These are phyloP conservation scores for Cephus rjabovi DNA, from an alignment of 2,888 invertebrate species.

Conservation along the genomic window DNA sequence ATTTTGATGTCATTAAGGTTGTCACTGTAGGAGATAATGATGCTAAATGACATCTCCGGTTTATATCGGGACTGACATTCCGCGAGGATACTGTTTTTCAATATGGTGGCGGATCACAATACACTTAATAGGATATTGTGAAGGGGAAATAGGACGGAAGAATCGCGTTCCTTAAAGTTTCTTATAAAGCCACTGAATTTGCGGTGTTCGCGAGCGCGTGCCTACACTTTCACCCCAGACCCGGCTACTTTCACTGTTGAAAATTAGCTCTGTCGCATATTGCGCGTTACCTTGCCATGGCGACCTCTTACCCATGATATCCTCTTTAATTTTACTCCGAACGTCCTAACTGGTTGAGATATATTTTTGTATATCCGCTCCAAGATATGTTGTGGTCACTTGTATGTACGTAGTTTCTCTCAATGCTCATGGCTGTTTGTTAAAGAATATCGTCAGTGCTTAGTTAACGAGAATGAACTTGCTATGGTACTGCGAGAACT, in stretches of 20 bases:
- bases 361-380: neutral
- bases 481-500: neutral
- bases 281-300: neutral
- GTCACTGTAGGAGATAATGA: neutral
- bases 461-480: neutral
- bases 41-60: neutral
- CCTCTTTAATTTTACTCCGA: neutral
- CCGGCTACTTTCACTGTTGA: slow-evolving; percentile 56
- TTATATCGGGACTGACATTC: neutral
- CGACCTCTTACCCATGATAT: neutral
- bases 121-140: neutral
- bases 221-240: slow-evolving; percentile 47
- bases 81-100: neutral
- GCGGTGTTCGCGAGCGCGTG: slow-evolving; percentile 2
- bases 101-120: neutral
- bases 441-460: neutral
- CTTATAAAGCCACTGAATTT: neutral
- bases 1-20: neutral
- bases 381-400: neutral
- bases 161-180: neutral
- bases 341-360: neutral
- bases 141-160: neutral
- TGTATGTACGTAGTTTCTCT: neutral
- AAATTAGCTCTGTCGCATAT: slow-evolving; percentile 42
- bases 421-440: neutral